phyloP scores from a whole-genome alignment of 2,113 vertebrate genomes.

The Lates calcarifer region DNA sequence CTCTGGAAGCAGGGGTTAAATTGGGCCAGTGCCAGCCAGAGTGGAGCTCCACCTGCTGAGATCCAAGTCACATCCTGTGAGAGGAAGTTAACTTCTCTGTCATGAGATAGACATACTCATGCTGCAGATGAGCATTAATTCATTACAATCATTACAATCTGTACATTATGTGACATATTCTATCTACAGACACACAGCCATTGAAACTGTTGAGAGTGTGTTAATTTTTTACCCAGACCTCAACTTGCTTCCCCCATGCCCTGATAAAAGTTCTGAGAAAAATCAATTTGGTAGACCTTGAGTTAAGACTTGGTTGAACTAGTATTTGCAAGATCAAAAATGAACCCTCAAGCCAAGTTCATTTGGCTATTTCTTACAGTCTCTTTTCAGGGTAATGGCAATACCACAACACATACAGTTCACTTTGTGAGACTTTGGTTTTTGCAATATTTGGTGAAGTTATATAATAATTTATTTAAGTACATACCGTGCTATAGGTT shows the following conservation, averaged over 20 bases:
- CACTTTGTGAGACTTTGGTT: not conserved
- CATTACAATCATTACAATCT: not conserved
- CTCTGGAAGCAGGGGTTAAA: slow-evolving; percentile 40
- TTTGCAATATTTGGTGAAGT: not conserved
- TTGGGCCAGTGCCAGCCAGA: slow-evolving; percentile 17
- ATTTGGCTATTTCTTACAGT: not conserved
- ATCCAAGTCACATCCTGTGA: slow-evolving; percentile 14
- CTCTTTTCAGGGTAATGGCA: not conserved
- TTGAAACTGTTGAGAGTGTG: not conserved
- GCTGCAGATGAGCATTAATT: slow-evolving; percentile 7
- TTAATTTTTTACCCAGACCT: no score
- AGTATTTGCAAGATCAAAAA: not conserved
- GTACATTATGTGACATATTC: not conserved
- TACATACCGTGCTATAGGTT: not conserved
- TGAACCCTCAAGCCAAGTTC: not conserved
- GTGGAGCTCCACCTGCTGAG: slow-evolving; percentile 1
- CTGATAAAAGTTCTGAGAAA: not conserved
- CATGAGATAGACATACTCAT: not conserved
- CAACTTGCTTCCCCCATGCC: no score
- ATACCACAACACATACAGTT: not conserved
- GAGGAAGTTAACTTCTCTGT: slow-evolving; percentile 21
- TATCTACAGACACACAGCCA: not conserved
- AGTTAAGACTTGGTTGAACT: not conserved
- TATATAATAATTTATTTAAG: no score
- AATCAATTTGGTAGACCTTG: no score